Conservation (phyloP, 2,888 invertebrate species). For the Argyra leucocephala region DNA sequence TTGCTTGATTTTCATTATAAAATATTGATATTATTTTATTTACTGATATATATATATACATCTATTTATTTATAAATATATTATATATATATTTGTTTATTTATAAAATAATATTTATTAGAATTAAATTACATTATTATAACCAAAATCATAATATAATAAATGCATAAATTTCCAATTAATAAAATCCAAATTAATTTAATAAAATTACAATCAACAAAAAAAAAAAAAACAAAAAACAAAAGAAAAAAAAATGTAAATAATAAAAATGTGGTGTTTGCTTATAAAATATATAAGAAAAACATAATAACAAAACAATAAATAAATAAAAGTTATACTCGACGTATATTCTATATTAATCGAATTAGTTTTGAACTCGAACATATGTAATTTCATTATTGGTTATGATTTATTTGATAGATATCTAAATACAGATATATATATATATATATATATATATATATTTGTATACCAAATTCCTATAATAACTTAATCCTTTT, state of each 20-base stretch:
- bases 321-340: neutral
- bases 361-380: neutral
- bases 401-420: neutral
- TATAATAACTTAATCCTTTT: conserved; percentile 3
- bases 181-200: neutral
- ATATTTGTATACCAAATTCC: neutral
- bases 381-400: neutral
- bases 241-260: neutral
- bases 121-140: neutral
- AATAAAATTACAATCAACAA: neutral
- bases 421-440: too few species aligned
- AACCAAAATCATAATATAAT: neutral
- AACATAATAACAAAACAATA: neutral
- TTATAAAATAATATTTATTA: neutral
- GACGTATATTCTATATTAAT: neutral
- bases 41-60: too few species aligned
- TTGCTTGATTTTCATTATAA: too few species aligned
- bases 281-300: neutral
- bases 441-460: too few species aligned
- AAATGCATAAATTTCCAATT: neutral
- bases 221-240: neutral
- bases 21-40: too few species aligned
- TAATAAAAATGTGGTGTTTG: neutral
- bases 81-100: too few species aligned
- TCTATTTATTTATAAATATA: too few species aligned